phyloP scores from a whole-genome alignment of 2,113 vertebrate species.

The Aegithalos caudatus region DNA sequence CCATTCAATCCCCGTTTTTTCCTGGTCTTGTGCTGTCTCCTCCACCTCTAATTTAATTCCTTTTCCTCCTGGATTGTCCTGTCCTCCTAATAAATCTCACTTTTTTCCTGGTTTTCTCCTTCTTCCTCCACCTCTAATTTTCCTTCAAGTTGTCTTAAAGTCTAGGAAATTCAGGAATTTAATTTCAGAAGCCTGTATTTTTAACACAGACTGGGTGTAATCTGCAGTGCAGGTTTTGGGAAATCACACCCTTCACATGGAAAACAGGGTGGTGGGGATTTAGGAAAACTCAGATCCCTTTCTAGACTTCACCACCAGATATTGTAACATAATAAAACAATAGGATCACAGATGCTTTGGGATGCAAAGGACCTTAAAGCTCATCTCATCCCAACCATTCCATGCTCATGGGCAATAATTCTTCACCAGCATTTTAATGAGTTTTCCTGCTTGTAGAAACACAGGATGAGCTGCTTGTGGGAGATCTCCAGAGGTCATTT shows the following conservation, averaged over 20 bases:
- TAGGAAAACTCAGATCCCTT: background rate
- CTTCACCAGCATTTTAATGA: background rate
- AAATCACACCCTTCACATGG: background rate
- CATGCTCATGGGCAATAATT: background rate
- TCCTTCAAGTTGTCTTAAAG: background rate
- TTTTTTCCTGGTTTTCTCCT: background rate
- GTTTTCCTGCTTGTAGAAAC: background rate
- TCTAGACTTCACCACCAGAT: background rate
- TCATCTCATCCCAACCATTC: background rate
- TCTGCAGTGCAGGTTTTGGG: background rate
- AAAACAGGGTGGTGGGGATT: background rate
- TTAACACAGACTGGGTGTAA: background rate
- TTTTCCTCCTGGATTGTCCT: background rate
- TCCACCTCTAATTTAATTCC: background rate
- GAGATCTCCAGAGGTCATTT: background rate
- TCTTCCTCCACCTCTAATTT: background rate
- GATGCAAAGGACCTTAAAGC: background rate
- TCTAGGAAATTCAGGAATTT: background rate
- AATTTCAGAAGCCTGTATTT: background rate
- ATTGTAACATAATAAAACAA: background rate
- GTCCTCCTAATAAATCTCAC: background rate
- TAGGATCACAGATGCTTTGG: background rate
- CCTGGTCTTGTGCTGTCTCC: background rate
- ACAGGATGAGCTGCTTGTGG: background rate
- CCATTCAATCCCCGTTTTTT: background rate